phyloP scores from a whole-genome alignment of 2,113 vertebrate species.

The Phalacrocorax aristotelis region DNA sequence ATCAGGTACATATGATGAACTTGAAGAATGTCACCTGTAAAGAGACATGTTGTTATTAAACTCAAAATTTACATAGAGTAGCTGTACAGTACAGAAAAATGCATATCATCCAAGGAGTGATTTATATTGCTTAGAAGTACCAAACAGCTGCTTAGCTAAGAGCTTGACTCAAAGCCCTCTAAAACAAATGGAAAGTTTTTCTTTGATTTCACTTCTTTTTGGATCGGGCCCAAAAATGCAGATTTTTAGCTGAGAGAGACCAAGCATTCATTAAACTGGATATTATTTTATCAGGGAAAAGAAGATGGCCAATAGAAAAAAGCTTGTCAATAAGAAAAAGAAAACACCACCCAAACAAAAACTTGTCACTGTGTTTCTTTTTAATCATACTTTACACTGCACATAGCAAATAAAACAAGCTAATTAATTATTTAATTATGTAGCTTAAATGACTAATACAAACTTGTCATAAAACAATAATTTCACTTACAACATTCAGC shows the following conservation, averaged over 20 bases:
- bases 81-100: neutral
- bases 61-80: neutral
- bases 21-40: neutral
- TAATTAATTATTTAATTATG: neutral
- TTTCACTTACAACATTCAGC: neutral
- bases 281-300: neutral
- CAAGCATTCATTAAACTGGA: neutral
- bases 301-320: neutral
- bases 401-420: neutral
- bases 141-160: neutral
- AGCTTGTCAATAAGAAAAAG: neutral
- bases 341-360: neutral
- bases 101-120: neutral
- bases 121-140: neutral
- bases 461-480: neutral
- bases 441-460: neutral
- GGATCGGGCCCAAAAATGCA: neutral
- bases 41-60: neutral
- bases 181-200: conserved; percentile 47
- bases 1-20: neutral
- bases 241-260: neutral
- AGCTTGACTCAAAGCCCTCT: conserved; percentile 2
- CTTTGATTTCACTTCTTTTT: conserved; percentile 33
- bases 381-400: neutral
- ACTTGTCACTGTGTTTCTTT: neutral